Conservation (phyloP, 2,797 vertebrate species). For the Varecia variegata region DNA sequence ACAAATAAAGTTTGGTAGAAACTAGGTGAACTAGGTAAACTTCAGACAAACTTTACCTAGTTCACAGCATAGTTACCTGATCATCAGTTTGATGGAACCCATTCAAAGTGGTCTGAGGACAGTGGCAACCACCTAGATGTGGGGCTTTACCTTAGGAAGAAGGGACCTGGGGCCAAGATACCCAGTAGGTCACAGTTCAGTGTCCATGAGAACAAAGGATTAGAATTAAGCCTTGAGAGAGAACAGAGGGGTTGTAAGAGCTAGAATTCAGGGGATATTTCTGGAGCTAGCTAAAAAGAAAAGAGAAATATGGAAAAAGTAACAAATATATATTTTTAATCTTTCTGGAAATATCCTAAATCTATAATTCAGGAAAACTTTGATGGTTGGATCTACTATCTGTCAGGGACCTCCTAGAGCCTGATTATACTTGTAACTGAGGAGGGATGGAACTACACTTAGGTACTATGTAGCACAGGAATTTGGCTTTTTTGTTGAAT, state of each 20-base stretch:
- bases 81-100: neutral
- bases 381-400: neutral
- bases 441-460: neutral
- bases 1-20: neutral
- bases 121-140: neutral
- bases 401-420: neutral
- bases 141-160: neutral
- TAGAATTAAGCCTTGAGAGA: neutral
- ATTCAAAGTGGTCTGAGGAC: neutral
- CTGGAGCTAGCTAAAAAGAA: neutral
- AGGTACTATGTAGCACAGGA: neutral
- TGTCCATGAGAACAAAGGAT: neutral
- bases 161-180: neutral
- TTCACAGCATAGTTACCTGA: neutral
- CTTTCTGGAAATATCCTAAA: neutral
- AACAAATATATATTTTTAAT: neutral
- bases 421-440: neutral
- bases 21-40: neutral
- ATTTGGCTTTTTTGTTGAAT: neutral
- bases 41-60: neutral
- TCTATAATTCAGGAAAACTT: neutral
- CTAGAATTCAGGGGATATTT: neutral
- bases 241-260: neutral
- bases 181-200: neutral
- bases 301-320: neutral